These are phyloP conservation scores for Rotaria magnacalcarata DNA, from an alignment of 2,888 invertebrate genomes.

Conservation along the genomic window DNA sequence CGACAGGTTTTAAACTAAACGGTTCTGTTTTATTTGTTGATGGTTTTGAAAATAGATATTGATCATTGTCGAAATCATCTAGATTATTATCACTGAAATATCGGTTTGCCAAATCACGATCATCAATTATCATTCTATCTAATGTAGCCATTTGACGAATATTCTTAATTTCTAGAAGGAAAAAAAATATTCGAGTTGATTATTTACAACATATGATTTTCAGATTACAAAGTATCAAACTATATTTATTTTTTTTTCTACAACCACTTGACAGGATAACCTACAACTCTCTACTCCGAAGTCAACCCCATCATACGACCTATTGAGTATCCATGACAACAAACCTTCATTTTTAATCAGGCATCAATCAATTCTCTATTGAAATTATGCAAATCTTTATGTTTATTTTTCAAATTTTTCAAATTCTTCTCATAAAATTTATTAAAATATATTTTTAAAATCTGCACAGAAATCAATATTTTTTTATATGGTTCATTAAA, in stretches of 20 bases:
- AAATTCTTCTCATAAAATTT: background rate
- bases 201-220: background rate
- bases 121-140: constrained; percentile 8
- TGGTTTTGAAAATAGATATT: background rate
- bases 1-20: background rate
- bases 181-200: background rate
- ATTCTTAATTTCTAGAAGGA: background rate
- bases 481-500: background rate
- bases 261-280: background rate
- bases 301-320: constrained; percentile 15
- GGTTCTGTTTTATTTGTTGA: background rate
- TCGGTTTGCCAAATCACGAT: background rate
- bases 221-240: background rate
- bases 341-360: background rate
- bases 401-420: background rate
- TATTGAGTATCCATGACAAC: background rate
- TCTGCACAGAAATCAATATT: background rate
- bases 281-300: background rate
- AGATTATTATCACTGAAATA: background rate
- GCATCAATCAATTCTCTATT: background rate
- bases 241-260: background rate
- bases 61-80: background rate
- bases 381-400: background rate
- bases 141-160: background rate
- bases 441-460: background rate